phyloP scores from a whole-genome alignment of 2,888 invertebrate genomes.

The Agelastica alni region DNA sequence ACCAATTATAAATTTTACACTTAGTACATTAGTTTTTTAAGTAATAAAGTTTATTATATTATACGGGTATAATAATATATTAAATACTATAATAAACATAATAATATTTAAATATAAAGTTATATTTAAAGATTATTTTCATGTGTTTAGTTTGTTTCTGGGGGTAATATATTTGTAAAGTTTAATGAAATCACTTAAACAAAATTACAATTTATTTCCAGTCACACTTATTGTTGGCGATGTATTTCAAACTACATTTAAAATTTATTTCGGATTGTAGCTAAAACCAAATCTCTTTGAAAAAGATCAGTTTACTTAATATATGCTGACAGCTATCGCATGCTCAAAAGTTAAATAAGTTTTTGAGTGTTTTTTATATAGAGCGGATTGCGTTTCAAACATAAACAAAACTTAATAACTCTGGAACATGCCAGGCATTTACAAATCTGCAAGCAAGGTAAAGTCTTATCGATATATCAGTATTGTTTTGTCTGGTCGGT shows the following conservation, averaged over 20 bases:
- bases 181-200: too few species aligned
- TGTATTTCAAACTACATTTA: slow-evolving; percentile 7
- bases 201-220: slow-evolving; percentile 8
- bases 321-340: slow-evolving; percentile 29
- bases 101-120: too few species aligned
- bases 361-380: slow-evolving; percentile 29
- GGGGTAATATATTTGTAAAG: too few species aligned
- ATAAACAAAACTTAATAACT: slow-evolving; percentile 28
- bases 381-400: slow-evolving; percentile 26
- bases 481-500: too few species aligned
- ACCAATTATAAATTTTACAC: too few species aligned
- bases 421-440: slow-evolving; percentile 23
- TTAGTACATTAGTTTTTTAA: too few species aligned
- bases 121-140: too few species aligned
- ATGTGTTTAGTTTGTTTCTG: too few species aligned
- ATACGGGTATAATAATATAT: too few species aligned
- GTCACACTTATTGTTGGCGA: background rate
- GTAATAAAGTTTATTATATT: too few species aligned
- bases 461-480: too few species aligned
- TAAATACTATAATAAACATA: too few species aligned
- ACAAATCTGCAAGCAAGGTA: slow-evolving; percentile 11
- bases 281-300: slow-evolving; percentile 1
- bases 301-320: slow-evolving; percentile 13
- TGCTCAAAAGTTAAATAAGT: slow-evolving; percentile 27
- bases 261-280: background rate